A percentile compares a stretch with the other conserved stretches of the same genome.
These are phyloP conservation scores for Eulacestoma nigropectus DNA, from an alignment of 2,113 vertebrate genomes.

Conservation along the genomic window DNA sequence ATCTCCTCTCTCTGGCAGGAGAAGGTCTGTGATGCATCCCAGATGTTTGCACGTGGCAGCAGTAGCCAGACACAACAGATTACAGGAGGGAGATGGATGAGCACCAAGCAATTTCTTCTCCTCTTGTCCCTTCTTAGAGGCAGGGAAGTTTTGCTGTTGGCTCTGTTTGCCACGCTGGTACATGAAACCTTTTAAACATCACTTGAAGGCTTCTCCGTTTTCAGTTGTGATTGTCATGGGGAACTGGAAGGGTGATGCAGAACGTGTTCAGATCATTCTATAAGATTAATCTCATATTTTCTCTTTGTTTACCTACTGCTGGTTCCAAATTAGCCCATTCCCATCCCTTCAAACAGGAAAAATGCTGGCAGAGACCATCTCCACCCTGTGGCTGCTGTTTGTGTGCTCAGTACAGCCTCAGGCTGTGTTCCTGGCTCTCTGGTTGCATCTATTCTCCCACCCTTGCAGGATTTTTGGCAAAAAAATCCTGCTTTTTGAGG, in stretches of 20 bases:
- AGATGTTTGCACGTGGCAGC: slow-evolving; percentile 36
- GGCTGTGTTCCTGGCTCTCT: neutral
- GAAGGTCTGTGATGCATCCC: slow-evolving; percentile 10
- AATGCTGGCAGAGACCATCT: accelerated
- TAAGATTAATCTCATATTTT: neutral
- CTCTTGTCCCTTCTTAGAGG: neutral
- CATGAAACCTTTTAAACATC: neutral
- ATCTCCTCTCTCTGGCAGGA: neutral
- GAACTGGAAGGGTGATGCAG: neutral
- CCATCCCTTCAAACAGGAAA: neutral
- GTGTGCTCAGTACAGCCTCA: neutral
- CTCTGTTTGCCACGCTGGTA: neutral
- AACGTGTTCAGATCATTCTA: neutral
- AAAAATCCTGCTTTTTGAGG: neutral
- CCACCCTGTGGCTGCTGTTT: neutral
- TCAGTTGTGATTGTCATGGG: neutral
- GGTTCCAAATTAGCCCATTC: neutral
- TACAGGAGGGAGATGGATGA: neutral
- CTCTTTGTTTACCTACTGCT: neutral
- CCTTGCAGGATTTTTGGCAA: neutral
- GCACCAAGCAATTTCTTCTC: neutral
- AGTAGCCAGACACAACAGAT: neutral
- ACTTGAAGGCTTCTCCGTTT: neutral
- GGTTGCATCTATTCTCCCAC: neutral
- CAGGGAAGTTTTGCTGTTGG: neutral